Evolutionary conservation across 2,888 invertebrate species (phyloP), one percentile per base, ranked within the genome.

Genomic region (Tetanocera ferruginea): DNA sequence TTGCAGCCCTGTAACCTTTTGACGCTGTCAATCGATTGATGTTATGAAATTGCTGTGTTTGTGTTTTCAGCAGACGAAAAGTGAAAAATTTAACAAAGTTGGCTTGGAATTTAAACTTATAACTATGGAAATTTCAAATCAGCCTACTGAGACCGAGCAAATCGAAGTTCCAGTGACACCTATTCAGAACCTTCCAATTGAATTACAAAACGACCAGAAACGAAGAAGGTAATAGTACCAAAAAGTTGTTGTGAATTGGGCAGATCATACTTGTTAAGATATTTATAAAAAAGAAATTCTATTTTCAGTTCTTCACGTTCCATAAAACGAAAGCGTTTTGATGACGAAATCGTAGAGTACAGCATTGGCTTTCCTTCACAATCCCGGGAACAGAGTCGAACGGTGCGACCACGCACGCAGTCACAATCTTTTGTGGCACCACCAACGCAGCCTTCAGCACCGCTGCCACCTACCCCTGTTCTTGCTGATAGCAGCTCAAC

Each of bases 341-440:
- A 98, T 88, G 98, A 98, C 92, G 98, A 99, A 90, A 91, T 98
- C 78, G 98, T 98, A 0, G 98, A 98, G 77, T 97, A 96, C 83
- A 96, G 96, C 88, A 90, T 95, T 78, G 93, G 94, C 71, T 90
- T 93, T 83, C 93, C 93, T 0, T 93, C 91, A 76, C 87, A 86
- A 6, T 85, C 86, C 8, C 80, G 85, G 4, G 88, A 88, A 78
- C 83, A 84, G 5, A 85, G 80, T 66, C 85, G 89, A 28, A 80
- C 83, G 1, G 88, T 84, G 19, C 84, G 90, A 17, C 90, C 91
- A 0, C 91, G 92, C 76, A 91, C 91, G 3, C 89, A 91, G 71
- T 91, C 92, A 0, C 93, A 92, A 79, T 89, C 91, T 62, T 87
- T 85, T 82, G 81, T 86, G 14, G 82, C 79, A 11, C 82, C 83